A percentile compares a stretch with the other conserved stretches of the same genome.
phyloP scores from a whole-genome alignment of 2,797 vertebrate genomes.

The Threskiornis aethiopicus region DNA sequence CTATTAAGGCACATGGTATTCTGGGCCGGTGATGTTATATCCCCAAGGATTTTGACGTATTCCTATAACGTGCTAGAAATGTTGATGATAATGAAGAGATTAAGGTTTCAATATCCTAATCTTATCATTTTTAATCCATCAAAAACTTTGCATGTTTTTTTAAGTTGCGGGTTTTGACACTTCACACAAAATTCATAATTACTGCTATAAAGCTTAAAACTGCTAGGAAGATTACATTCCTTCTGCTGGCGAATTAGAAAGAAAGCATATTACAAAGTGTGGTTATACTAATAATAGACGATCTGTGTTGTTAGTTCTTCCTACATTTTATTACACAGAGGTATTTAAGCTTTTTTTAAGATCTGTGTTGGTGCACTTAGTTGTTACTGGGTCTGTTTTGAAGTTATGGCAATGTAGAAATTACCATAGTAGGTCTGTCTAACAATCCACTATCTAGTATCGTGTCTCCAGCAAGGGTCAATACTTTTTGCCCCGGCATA shows the following conservation, averaged over 20 bases:
- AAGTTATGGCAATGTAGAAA: not conserved
- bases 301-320: not conserved
- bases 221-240: not conserved
- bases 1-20: not conserved
- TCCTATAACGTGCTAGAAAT: not conserved
- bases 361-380: not conserved
- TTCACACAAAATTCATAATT: not conserved
- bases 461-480: not conserved
- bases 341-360: not conserved
- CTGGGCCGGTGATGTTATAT: not conserved
- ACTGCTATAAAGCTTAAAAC: not conserved
- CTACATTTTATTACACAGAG: not conserved
- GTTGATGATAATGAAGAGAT: not conserved
- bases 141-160: not conserved
- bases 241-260: not conserved
- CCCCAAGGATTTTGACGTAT: not conserved
- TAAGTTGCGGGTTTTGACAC: not conserved
- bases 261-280: not conserved
- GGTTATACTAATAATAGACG: not conserved
- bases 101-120: not conserved
- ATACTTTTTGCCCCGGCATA: not conserved
- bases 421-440: not conserved
- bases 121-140: not conserved
- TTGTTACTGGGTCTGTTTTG: not conserved
- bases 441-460: not conserved